Evolutionary conservation across 2,888 invertebrate species (phyloP), one percentile per base, ranked within the genome.

Genomic region (Drosophila mulleri): DNA sequence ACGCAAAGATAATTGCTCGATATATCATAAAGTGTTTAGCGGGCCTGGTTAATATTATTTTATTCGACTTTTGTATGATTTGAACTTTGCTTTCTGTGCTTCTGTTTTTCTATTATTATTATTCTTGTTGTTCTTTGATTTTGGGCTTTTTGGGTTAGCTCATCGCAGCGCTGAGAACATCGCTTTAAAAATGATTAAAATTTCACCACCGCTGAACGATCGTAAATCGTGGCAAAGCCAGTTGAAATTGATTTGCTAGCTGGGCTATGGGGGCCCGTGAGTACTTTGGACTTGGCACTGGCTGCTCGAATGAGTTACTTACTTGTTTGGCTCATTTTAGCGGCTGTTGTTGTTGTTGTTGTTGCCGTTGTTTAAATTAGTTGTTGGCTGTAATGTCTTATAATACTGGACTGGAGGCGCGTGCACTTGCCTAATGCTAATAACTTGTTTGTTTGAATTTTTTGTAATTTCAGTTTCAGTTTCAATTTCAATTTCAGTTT

Each of bases 301-400:
- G 18, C 18, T 44, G 11, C 5, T 44, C 20, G 11, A 12, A 3
- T 5, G 20, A 44, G 45, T 16, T 45, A 83, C 83, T 83, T 73
- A 83, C 83, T 80, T 82, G 62, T 64, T 42, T 67, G 75, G 73
- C 73, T 75, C 86, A 81, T 83, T 66, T 73, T 68, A 6, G 29
- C 57, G 0, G 50, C 12, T 29, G 32, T 60, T 53, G 20, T 5
- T 35, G 52, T 20, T 20, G 32, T 14, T 37, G 35, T 20, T 37
- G 12, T 14, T 37, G 18, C 35, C 18, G 18, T n/a, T 18, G 69
- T 56, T 67, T 37, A 44, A 39, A 16, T 72, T 62, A 72, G 67
- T 61, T 48, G 2, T 61, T 48, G 65, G 60, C 77, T 44, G 37
- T 42, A n/a, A 8, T 52, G 37, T 37, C 23, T 26, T 18, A 35